A percentile compares a stretch with the other conserved stretches of the same genome.
These are phyloP conservation scores for Chascanopsetta lugubris DNA, from an alignment of 2,113 vertebrate genomes.

Conservation along the genomic window DNA sequence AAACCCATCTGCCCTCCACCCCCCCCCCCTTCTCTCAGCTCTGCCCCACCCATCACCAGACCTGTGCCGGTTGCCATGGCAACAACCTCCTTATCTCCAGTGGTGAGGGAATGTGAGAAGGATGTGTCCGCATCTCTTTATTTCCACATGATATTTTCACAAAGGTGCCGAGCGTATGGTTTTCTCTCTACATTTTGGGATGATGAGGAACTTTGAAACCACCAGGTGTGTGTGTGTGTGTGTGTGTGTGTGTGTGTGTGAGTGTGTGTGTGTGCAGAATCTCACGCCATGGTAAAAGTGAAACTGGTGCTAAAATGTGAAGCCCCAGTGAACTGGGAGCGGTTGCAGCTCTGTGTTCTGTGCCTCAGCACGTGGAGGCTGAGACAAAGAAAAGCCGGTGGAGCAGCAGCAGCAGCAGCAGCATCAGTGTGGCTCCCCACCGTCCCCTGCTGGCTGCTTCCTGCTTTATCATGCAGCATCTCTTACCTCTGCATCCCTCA, in stretches of 20 bases:
- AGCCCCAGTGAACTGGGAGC: background rate
- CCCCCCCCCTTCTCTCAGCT: no score
- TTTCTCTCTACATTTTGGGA: background rate
- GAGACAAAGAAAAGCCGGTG: conserved; percentile 57
- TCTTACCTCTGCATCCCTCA: no score
- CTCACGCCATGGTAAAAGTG: background rate
- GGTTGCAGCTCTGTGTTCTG: background rate
- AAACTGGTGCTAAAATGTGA: background rate
- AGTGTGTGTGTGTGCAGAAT: background rate
- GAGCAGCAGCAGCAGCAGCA: background rate
- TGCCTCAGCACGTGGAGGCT: conserved; percentile 32
- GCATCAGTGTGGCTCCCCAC: background rate
- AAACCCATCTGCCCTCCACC: conserved; percentile 41
- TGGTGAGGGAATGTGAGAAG: conserved; percentile 16
- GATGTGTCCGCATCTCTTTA: conserved; percentile 30
- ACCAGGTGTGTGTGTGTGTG: background rate
- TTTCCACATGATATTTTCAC: no score
- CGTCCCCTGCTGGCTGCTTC: conserved; percentile 58
- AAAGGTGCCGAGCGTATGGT: no score
- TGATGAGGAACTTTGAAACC: background rate
- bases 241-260: no score
- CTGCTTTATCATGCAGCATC: no score
- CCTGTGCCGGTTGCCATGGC: conserved; percentile 57
- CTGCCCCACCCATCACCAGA: conserved; percentile 8
- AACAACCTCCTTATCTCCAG: conserved; percentile 43